These are phyloP conservation scores for Scopus umbretta DNA, from an alignment of 2,113 vertebrate genomes.

Conservation along the genomic window DNA sequence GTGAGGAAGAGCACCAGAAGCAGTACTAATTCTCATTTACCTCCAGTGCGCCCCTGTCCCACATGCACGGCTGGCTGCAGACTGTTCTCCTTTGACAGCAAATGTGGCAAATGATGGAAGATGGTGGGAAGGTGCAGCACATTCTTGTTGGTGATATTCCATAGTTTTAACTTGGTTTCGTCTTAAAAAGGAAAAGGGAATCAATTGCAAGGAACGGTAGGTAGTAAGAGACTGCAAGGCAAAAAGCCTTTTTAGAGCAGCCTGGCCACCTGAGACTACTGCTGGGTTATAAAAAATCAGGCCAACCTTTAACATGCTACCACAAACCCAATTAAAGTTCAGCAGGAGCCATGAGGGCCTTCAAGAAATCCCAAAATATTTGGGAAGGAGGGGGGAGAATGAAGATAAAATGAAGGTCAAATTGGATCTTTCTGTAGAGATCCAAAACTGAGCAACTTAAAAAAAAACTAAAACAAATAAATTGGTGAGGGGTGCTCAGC, in stretches of 20 bases:
- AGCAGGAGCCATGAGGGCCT: conserved; percentile 43
- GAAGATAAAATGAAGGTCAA: conserved; percentile 59
- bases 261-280: conserved; percentile 27
- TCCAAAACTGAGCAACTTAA: conserved; percentile 27
- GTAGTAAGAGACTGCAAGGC: conserved; percentile 48
- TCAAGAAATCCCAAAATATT: conserved; percentile 41
- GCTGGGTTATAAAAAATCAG: conserved; percentile 48
- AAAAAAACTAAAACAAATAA: background rate
- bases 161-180: conserved; percentile 91
- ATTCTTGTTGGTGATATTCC: conserved; percentile 95
- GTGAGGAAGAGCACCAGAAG: conserved; percentile 39
- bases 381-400: conserved; percentile 22
- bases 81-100: conserved; percentile 92
- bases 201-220: conserved; percentile 37
- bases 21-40: conserved; percentile 69
- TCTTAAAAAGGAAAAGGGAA: conserved; percentile 77
- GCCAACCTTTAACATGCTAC: conserved; percentile 55
- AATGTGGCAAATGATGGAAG: conserved; percentile 98
- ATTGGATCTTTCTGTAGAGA: conserved; percentile 31
- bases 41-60: conserved; percentile 94
- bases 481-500: background rate
- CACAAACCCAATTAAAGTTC: conserved; percentile 52
- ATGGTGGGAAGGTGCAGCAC: conserved; percentile 94
- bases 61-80: conserved; percentile 92
- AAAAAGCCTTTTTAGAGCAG: conserved; percentile 48